Conservation (phyloP, 2,888 invertebrate genomes). For the Zhengitettix transpicula region DNA sequence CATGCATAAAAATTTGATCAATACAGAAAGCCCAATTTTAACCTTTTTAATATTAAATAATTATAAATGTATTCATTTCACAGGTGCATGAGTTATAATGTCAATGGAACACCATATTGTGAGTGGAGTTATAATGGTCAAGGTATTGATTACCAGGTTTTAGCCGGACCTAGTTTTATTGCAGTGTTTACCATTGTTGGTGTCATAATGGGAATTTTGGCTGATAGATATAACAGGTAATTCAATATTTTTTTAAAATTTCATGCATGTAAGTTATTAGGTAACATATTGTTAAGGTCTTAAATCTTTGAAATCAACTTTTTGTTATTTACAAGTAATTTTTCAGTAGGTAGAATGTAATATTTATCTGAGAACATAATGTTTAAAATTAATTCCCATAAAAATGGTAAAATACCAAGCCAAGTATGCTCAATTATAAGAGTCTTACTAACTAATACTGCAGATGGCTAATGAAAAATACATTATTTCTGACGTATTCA, state of each 20-base stretch:
- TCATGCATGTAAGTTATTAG: neutral
- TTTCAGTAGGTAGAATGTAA: neutral
- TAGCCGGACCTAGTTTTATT: conserved; percentile 87
- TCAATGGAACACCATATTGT: conserved; percentile 63
- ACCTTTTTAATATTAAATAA: too few species aligned
- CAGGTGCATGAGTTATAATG: conserved; percentile 45
- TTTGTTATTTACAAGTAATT: conserved; percentile 1
- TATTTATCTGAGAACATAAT: neutral
- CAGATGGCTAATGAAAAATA: too few species aligned
- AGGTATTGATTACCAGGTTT: conserved; percentile 78
- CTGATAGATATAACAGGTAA: conserved; percentile 45
- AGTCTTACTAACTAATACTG: too few species aligned
- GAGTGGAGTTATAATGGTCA: conserved; percentile 88
- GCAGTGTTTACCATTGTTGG: conserved; percentile 80
- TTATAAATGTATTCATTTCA: too few species aligned
- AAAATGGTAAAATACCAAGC: too few species aligned
- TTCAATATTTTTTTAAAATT: neutral
- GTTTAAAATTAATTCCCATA: too few species aligned
- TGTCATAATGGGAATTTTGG: conserved; percentile 65
- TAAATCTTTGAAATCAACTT: neutral
- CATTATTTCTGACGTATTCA: too few species aligned
- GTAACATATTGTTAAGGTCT: neutral
- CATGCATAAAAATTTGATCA: too few species aligned
- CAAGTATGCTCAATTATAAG: too few species aligned
- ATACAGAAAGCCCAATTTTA: too few species aligned